Conservation (phyloP, 2,797 vertebrate genomes). For the Sebastes miniatus region DNA sequence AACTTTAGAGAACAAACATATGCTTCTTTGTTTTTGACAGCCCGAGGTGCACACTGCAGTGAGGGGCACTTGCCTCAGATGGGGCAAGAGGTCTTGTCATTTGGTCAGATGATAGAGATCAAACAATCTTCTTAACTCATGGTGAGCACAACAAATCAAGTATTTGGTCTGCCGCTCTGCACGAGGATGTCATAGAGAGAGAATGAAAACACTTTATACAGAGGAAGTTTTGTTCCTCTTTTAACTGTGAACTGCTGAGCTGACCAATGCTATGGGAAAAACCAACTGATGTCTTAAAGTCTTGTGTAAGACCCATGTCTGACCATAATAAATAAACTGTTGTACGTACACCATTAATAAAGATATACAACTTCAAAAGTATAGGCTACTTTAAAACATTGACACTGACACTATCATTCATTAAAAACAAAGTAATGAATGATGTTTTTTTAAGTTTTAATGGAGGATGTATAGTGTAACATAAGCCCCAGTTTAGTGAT, state of each 20-base stretch:
- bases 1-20: too few relatives aligned
- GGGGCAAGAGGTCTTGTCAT: not conserved
- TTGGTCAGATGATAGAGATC: not conserved
- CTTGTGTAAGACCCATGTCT: conserved; percentile 1
- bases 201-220: conserved; percentile 13
- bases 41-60: too few relatives aligned
- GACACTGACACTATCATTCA: not conserved
- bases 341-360: not conserved
- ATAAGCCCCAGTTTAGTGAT: not conserved
- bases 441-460: not conserved
- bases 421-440: not conserved
- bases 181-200: conserved; percentile 19
- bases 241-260: conserved; percentile 12
- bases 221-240: conserved; percentile 34
- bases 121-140: conserved; percentile 5
- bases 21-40: too few relatives aligned
- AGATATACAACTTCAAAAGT: not conserved
- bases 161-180: not conserved
- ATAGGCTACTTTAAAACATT: too few relatives aligned
- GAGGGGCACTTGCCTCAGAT: not conserved
- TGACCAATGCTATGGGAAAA: not conserved
- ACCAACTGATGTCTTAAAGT: not conserved
- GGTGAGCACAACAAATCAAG: not conserved
- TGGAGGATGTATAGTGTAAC: not conserved
- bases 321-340: not conserved